Base-by-base conservation (phyloP, 2,888 invertebrate genomes). In the Drosophila ustulata region DNA sequence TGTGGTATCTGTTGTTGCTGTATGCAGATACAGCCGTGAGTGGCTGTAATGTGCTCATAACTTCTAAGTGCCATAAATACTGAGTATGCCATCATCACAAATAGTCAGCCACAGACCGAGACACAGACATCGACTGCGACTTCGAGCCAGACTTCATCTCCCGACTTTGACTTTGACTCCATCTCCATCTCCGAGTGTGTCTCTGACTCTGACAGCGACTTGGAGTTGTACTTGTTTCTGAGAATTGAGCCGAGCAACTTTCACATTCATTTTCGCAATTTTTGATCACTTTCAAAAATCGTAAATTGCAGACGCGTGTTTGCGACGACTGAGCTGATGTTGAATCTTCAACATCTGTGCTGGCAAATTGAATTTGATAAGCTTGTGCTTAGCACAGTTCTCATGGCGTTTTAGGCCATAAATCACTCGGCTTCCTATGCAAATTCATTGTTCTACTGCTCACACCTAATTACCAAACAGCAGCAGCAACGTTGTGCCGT, bases 191-290 rank as follows among this genome's bases (percentile, higher is more conserved):
- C 18, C 18, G 18, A 18, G 1, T 18, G 1, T 26, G 30, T 5
- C 47, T 39, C 9, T 25, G 11, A 4, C 32, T 61, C 8, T 30
- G 39, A 13, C 13, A 28, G 11, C 23, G 32, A n/a, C 30, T 30
- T 30, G 30, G 30, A 7, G 30, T 56, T 58, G 51, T 55, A 56
- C 51, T 51, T 51, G 45, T 70, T 61, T 50, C 62, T 39, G 13
- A 55, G 57, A 52, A 65, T 66, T 59, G 62, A 45, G 28, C 23
- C 32, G 46, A 68, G 66, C 80, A 75, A 83, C 83, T 84, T 84
- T 84, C 88, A 84, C 88, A 85, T 76, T 88, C 80, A 81, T 81
- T 86, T 78, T 65, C 66, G 71, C 66, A 67, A 65, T 52, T 70
- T 49, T 55, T 52, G 59, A 83, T 81, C 87, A 84, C 87, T 87